Evolutionary conservation across 2,113 vertebrate genomes (phyloP).

Genomic region (Hydrochoerus hydrochaeris): DNA sequence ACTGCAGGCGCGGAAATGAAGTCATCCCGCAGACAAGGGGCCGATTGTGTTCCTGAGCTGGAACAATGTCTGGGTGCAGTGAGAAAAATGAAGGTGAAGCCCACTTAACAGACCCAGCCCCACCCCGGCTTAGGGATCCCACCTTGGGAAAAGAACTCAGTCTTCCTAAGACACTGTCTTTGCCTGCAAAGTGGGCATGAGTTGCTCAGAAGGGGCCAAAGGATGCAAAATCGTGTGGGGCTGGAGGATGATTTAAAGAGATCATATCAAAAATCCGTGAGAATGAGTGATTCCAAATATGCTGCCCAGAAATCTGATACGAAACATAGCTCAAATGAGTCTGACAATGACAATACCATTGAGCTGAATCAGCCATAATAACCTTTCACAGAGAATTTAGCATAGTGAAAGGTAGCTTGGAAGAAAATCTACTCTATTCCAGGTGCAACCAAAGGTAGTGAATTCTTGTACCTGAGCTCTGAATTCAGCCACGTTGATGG

Average conservation of each 20-base stretch:
- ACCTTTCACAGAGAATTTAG: background rate
- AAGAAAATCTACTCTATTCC: background rate
- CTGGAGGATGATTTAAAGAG: fast-evolving
- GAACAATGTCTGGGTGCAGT: background rate
- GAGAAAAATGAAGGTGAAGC: background rate
- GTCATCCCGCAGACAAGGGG: constrained; percentile 18
- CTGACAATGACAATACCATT: background rate
- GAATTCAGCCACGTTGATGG: background rate
- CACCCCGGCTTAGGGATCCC: background rate
- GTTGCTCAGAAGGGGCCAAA: background rate
- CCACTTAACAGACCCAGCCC: background rate
- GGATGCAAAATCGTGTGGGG: background rate
- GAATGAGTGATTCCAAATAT: background rate
- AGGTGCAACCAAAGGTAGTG: background rate
- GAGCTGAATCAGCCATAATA: background rate
- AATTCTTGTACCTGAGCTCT: fast-evolving
- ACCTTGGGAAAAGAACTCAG: constrained; percentile 43
- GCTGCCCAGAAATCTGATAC: constrained; percentile 24
- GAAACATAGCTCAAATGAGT: constrained; percentile 42
- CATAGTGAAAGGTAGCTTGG: background rate
- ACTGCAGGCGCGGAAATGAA: constrained; percentile 71
- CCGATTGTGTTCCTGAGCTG: background rate
- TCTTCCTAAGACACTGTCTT: background rate
- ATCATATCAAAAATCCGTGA: fast-evolving
- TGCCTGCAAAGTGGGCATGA: background rate